Base-by-base conservation (phyloP, 2,888 invertebrate genomes). In the Hypercompe scribonia region DNA sequence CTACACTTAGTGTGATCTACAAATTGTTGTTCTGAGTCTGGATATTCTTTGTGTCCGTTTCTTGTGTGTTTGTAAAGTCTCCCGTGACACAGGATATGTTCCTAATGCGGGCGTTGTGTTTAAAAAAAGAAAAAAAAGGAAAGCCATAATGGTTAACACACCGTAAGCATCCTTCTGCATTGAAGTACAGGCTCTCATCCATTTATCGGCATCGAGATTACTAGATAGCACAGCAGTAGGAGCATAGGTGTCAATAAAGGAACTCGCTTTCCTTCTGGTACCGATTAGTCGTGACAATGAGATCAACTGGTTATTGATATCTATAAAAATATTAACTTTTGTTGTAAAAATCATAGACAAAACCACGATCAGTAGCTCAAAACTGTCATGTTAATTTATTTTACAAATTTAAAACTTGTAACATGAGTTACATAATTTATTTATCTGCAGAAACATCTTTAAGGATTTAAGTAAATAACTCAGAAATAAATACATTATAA, bases 171-270 rank as follows among this genome's bases (percentile, higher is more conserved):
- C 84, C 81, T 84, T 87, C 4, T 87, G 83, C 4, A 78, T 74
- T 18, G 80, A 81, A 5, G 86, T 79, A 68, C 83, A 86, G 63
- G 84, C 84, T 70, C 87, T 89, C 34, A 92, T 88, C 92, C 93
- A 93, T 58, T 90, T 90, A 7, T 84, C 82, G 4, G 90, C 88
- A 36, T 90, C 86, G 31, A 91, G 75, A 68, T 89, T 83, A 72
- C 88, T 90, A 2, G 90, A 89, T 18, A 87, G 81, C 0, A 87
- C 81, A 0, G 81, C 68, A 8, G 79, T 76, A 7, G 84, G 36
- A 0, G 73, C n/a, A 31, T 73, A 71, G 21, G 75, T 71, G 5
- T 77, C 73, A 13, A 75, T 69, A 24, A 64, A 70, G 3, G 77
- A 74, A 10, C 66, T 77, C 0, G 82, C 73, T 33, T 71, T 82